Evolutionary conservation across 2,888 invertebrate species (phyloP).

Genomic region (Cheilosia soror): DNA sequence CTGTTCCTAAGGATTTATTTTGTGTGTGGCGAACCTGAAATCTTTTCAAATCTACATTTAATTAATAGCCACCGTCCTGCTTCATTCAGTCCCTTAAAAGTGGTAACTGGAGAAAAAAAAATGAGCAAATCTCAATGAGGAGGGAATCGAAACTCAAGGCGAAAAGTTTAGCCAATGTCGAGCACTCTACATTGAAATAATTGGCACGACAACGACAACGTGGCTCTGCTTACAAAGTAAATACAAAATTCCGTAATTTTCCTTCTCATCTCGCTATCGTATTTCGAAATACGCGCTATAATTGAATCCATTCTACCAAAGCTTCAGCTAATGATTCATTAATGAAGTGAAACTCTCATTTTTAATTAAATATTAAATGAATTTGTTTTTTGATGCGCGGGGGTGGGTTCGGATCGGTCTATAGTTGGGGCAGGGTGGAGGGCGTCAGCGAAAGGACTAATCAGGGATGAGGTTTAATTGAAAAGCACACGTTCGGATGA

Average conservation of each 20-base stretch:
- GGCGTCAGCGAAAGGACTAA: conserved; percentile 7
- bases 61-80: conserved; percentile 7
- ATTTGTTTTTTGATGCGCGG: conserved; percentile 29
- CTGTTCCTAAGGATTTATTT: too few species aligned
- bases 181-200: conserved; percentile 3
- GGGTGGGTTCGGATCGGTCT: too few species aligned
- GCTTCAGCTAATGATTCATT: conserved; percentile 52
- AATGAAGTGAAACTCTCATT: conserved; percentile 36
- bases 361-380: conserved; percentile 60
- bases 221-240: conserved; percentile 29
- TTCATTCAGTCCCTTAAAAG: neutral
- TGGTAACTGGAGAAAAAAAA: neutral
- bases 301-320: conserved; percentile 44
- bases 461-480: conserved; percentile 36
- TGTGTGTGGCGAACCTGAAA: too few species aligned
- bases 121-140: neutral
- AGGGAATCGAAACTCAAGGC: neutral
- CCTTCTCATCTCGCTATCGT: neutral
- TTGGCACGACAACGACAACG: neutral
- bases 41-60: neutral
- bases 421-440: too few species aligned
- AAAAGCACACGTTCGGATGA: conserved; percentile 18
- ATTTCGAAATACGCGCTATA: conserved; percentile 20
- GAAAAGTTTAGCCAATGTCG: conserved; percentile 5
- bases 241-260: conserved; percentile 1